Evolutionary conservation across 2,797 vertebrate species (phyloP).

Genomic region (Brotogeris chrysoptera): DNA sequence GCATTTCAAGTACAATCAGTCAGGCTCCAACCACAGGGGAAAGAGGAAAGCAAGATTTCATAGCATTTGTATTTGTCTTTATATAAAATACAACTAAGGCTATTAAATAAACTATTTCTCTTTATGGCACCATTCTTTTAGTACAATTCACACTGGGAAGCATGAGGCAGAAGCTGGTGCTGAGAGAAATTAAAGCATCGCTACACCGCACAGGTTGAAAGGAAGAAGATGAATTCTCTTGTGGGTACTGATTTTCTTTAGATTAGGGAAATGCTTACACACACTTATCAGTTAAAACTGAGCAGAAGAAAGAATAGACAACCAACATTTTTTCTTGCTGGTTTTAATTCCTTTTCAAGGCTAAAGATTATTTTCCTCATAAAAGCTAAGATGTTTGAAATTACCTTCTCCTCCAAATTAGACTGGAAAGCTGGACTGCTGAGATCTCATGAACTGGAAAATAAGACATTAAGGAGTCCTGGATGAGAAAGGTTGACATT

Average conservation of each 20-base stretch:
- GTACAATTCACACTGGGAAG: background rate
- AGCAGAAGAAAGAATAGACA: background rate
- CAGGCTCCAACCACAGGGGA: background rate
- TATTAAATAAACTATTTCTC: background rate
- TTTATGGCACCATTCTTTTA: background rate
- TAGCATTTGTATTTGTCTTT: background rate
- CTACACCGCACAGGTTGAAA: background rate
- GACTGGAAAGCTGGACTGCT: background rate
- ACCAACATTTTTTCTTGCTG: background rate
- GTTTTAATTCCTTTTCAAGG: background rate
- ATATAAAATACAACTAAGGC: background rate
- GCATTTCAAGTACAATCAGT: background rate
- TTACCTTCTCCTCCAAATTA: background rate
- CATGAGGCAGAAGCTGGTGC: background rate
- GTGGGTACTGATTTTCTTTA: background rate
- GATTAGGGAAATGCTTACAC: background rate
- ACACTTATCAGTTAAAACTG: background rate
- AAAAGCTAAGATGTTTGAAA: background rate
- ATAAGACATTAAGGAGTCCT: background rate
- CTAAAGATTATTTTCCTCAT: background rate
- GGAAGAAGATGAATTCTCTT: background rate
- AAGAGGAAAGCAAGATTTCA: background rate
- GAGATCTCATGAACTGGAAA: background rate
- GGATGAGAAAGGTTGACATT: background rate
- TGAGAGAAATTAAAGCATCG: background rate